Conservation (phyloP, 2,797 vertebrate genomes). For the Megaceryle alcyon region DNA sequence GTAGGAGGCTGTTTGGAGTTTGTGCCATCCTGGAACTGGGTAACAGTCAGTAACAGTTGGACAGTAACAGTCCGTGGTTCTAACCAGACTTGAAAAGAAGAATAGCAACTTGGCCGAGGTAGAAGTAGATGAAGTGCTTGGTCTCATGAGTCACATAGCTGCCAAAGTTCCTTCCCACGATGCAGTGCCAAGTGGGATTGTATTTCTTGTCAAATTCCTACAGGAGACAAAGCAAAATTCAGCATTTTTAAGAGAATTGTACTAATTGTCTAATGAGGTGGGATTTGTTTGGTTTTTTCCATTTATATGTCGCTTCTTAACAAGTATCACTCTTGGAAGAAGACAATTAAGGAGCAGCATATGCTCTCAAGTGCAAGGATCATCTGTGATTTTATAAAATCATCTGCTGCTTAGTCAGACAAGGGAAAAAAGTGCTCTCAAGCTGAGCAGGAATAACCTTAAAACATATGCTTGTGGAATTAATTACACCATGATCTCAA, state of each 20-base stretch:
- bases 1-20: slow-evolving; percentile 80
- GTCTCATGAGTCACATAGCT: slow-evolving; percentile 98
- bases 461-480: not conserved
- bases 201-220: slow-evolving; percentile 99
- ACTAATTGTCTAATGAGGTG: not conserved
- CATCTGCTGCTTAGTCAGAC: slow-evolving; percentile 17
- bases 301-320: not conserved
- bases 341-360: slow-evolving; percentile 28
- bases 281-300: not conserved
- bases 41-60: not conserved
- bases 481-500: not conserved
- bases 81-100: slow-evolving; percentile 97
- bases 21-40: slow-evolving; percentile 66
- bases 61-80: slow-evolving; percentile 49
- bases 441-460: not conserved
- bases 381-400: not conserved
- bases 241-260: not conserved
- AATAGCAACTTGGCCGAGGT: slow-evolving; percentile 97
- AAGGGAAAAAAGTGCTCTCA: not conserved
- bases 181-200: slow-evolving; percentile 98
- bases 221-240: slow-evolving; percentile 11
- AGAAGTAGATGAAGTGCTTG: slow-evolving; percentile 99
- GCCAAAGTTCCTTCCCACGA: slow-evolving; percentile 96
- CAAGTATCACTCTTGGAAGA: not conserved
- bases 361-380: slow-evolving; percentile 9